Conservation (phyloP, 1,140 invertebrate species). For the Andrena cerasifolii region DNA sequence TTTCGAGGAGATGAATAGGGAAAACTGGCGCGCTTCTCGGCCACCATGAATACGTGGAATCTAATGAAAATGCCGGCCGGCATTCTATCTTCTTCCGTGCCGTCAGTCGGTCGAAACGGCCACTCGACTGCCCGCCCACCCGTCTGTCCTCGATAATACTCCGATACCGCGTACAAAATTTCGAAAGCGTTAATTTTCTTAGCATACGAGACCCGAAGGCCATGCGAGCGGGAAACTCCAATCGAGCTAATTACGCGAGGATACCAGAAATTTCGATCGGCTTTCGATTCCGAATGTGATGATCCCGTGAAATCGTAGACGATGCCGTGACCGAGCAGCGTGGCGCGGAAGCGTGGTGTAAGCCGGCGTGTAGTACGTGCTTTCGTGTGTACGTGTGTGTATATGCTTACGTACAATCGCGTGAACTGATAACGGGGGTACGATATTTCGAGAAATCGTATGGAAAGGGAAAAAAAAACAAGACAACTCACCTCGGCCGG, state of each 20-base stretch:
- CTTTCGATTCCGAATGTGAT: slow-evolving; percentile 5
- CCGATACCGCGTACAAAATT: neutral
- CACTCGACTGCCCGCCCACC: slow-evolving; percentile 43
- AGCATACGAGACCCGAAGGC: neutral
- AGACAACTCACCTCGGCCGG: slow-evolving; percentile 90
- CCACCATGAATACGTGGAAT: slow-evolving; percentile 30
- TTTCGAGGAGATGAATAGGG: neutral
- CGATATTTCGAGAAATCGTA: neutral
- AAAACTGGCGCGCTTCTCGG: neutral
- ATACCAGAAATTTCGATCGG: neutral
- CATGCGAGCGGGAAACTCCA: neutral
- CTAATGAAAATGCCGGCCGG: slow-evolving; percentile 74
- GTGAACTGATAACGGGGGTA: neutral
- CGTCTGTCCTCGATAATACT: slow-evolving; percentile 5
- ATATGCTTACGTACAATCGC: slow-evolving; percentile 20
- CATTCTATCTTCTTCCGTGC: slow-evolving; percentile 57
- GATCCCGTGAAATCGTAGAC: slow-evolving; percentile 31
- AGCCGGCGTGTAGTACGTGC: slow-evolving; percentile 27
- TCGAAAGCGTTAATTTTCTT: neutral
- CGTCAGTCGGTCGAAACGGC: slow-evolving; percentile 51
- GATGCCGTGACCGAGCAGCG: slow-evolving; percentile 45
- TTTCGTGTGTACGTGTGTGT: slow-evolving; percentile 24
- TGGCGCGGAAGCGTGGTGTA: slow-evolving; percentile 56
- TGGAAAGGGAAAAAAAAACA: slow-evolving; percentile 10
- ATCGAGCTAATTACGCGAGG: too few species aligned